phyloP scores from a whole-genome alignment of 2,797 vertebrate species.

The Epinephelus coioides region DNA sequence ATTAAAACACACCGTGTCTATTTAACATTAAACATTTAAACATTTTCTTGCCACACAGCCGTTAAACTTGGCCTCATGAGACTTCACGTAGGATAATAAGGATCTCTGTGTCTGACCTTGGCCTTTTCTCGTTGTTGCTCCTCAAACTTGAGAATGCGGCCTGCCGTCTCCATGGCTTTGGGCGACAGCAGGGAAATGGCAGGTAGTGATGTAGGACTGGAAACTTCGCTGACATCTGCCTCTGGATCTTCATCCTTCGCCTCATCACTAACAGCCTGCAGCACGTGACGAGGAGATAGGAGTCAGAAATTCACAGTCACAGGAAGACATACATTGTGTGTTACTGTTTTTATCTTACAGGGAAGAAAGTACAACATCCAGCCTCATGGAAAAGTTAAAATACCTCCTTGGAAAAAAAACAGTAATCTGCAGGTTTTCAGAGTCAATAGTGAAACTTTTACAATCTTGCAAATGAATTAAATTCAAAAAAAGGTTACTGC shows the following conservation, averaged over 20 bases:
- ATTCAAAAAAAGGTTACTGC: no score
- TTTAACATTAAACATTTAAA: no score
- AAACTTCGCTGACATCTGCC: constrained; percentile 21
- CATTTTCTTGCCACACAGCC: rapidly evolving
- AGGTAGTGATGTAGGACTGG: constrained; percentile 49
- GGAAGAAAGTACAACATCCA: background rate
- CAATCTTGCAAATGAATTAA: no score
- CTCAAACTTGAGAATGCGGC: constrained; percentile 89
- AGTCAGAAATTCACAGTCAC: background rate
- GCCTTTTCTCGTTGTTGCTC: constrained; percentile 87
- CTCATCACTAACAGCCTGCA: constrained; percentile 43
- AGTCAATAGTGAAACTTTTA: no score
- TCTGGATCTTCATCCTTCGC: constrained; percentile 44
- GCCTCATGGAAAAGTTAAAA: background rate
- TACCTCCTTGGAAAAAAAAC: background rate
- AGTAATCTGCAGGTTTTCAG: background rate
- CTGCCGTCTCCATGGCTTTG: constrained; percentile 87
- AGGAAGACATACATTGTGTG: no score
- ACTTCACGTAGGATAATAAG: background rate
- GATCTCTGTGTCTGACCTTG: constrained; percentile 81
- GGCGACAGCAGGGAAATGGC: constrained; percentile 80
- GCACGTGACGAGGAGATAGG: background rate
- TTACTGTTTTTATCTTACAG: no score
- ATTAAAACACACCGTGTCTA: background rate
- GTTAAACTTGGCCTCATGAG: background rate